Evolutionary conservation across 1,140 invertebrate genomes (phyloP).

Genomic region (Drosophila nikananu): DNA sequence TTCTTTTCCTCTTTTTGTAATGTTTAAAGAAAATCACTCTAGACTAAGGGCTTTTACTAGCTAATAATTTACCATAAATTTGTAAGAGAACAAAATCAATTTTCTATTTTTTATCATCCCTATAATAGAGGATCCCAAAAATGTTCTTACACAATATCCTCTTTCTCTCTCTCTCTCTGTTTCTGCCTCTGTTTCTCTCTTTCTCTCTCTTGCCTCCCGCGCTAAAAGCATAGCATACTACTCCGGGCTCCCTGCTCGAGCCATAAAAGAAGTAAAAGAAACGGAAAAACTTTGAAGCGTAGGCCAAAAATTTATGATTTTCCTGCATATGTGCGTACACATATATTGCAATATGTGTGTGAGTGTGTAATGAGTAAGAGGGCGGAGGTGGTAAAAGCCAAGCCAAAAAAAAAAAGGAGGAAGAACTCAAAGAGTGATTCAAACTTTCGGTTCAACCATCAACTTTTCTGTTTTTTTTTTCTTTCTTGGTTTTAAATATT

Average conservation of each 20-base stretch:
- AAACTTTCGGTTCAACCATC: slow-evolving; percentile 44
- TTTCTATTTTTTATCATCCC: background rate
- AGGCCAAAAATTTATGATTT: slow-evolving; percentile 49
- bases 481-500: slow-evolving; percentile 38
- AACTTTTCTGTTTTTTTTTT: slow-evolving; percentile 25
- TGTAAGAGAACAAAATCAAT: background rate
- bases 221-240: slow-evolving; percentile 30
- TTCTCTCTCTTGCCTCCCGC: background rate
- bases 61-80: background rate
- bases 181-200: background rate
- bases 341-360: slow-evolving; percentile 44
- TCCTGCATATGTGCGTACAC: slow-evolving; percentile 36
- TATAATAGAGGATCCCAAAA: background rate
- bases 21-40: background rate
- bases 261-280: slow-evolving; percentile 21
- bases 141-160: background rate
- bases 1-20: background rate
- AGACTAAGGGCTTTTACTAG: background rate
- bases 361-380: slow-evolving; percentile 14
- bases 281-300: slow-evolving; percentile 38
- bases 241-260: slow-evolving; percentile 12
- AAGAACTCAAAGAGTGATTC: slow-evolving; percentile 51
- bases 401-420: slow-evolving; percentile 3
- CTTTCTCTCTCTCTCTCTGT: too few relatives aligned
- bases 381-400: background rate